Conservation (phyloP, 2,797 vertebrate genomes). For the Myioborus melanocephalus region DNA sequence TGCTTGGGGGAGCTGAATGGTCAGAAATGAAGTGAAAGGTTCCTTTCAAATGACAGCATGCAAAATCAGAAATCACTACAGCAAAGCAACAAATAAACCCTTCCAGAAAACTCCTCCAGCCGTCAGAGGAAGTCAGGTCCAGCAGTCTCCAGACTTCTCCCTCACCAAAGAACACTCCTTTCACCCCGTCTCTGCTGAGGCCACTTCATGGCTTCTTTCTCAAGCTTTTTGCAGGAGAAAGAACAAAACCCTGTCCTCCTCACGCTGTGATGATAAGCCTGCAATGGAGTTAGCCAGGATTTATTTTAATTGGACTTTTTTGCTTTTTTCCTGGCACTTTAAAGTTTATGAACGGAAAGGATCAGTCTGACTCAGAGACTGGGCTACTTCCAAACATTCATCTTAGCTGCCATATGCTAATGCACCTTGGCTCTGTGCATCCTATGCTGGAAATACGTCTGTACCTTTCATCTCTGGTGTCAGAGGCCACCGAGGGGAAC, state of each 20-base stretch:
- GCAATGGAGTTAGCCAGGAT: background rate
- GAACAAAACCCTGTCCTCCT: background rate
- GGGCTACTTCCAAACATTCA: constrained; percentile 48
- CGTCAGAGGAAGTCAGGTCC: background rate
- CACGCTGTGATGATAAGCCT: background rate
- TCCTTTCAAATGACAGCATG: background rate
- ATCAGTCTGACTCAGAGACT: constrained; percentile 63
- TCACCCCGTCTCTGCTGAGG: background rate
- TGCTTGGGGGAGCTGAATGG: background rate
- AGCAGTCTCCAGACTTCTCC: background rate
- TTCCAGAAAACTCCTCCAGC: background rate
- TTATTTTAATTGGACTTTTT: constrained; percentile 61
- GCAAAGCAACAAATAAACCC: background rate
- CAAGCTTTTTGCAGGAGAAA: background rate
- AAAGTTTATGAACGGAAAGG: constrained; percentile 59
- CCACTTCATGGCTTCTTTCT: background rate
- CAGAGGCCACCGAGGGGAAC: background rate
- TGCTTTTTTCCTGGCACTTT: constrained; percentile 50
- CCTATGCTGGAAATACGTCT: background rate
- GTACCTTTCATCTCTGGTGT: background rate
- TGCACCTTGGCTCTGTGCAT: constrained; percentile 36
- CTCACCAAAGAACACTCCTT: background rate
- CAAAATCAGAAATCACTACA: background rate
- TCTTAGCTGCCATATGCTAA: constrained; percentile 59
- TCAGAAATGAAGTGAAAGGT: background rate